Base-by-base conservation (phyloP, 1,140 invertebrate genomes). In the Anagrus nilaparvatae region DNA sequence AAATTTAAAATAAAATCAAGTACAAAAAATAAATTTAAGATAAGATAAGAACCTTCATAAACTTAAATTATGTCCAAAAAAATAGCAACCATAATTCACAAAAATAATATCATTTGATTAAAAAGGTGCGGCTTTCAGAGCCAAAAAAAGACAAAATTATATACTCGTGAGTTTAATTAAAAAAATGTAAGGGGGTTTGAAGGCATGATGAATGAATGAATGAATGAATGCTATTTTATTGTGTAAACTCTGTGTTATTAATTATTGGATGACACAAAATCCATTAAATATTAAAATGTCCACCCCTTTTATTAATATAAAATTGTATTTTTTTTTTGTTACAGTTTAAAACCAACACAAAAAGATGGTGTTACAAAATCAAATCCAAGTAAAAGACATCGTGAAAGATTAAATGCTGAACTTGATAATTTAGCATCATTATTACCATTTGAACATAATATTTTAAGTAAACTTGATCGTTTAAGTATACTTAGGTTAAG, bases 301-400 rank as follows among this genome's bases (percentile, higher is more conserved):
- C 51, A 51, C 30, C 31, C 14, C 30, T 25, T 14, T 18, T 21
- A 5, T 9, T 5, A 12, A 35, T 35, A 35, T 21, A 21, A 12
- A 21, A 12, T 4, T 21, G 23, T 21, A 9, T 20, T 20, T 13
- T 44, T 30, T 39, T 60, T 60, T 63, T 56, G 45, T 79, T 82
- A 19, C 78, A 95, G 91, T 65, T 77, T 94, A 55, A 95, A 95
- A 67, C 88, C 91, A 32, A 88, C 90, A 35, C 84, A 89, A 49
- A 96, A 96, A 71, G 92, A 96, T 67, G 85, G 87, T 43, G 89
- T 94, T 53, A 92, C 91, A n/a, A 97, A 98, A 65, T 95, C 89
- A 58, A 99, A 98, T 70, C 95, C 96, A 1, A 95, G 90, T 63
- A 99, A 99, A 68, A 71, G 96, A 17, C 96, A 99, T 69, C 76